Evolutionary conservation across 2,888 invertebrate species (phyloP).

Genomic region (Hyposoter dolosus): DNA sequence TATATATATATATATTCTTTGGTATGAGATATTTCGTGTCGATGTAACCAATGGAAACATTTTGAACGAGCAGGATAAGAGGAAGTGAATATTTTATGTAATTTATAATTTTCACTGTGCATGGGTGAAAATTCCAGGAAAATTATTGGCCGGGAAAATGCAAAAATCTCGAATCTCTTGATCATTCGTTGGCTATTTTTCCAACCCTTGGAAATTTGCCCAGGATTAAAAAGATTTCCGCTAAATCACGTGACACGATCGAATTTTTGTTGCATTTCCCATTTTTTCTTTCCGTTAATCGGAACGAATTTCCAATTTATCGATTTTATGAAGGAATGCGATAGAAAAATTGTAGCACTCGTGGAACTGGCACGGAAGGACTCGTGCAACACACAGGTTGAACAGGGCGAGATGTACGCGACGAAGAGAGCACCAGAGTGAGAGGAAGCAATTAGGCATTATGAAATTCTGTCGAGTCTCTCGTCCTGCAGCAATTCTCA

Average conservation of each 20-base stretch:
- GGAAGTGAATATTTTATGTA: not conserved
- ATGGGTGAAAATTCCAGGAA: not conserved
- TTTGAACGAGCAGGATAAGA: not conserved
- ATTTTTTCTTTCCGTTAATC: not conserved
- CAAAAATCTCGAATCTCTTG: not conserved
- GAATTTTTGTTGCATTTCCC: not conserved
- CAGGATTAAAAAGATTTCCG: not conserved
- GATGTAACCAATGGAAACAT: constrained; percentile 10
- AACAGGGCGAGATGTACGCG: constrained; percentile 32
- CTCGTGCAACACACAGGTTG: constrained; percentile 5
- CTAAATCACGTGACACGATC: not conserved
- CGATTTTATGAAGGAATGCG: not conserved
- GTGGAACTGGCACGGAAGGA: constrained; percentile 15
- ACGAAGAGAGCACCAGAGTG: constrained; percentile 38
- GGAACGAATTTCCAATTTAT: not conserved
- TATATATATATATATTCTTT: not conserved
- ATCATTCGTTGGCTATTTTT: not conserved
- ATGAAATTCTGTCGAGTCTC: constrained; percentile 65
- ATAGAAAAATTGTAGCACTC: not conserved
- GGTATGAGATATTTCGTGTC: constrained; percentile 6
- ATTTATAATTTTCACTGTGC: not conserved
- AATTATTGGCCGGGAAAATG: not conserved
- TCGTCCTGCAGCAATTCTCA: constrained; percentile 44
- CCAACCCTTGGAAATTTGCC: not conserved
- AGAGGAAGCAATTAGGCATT: constrained; percentile 63